Evolutionary conservation across 2,797 vertebrate genomes (phyloP).

Genomic region (Botia kubotai): DNA sequence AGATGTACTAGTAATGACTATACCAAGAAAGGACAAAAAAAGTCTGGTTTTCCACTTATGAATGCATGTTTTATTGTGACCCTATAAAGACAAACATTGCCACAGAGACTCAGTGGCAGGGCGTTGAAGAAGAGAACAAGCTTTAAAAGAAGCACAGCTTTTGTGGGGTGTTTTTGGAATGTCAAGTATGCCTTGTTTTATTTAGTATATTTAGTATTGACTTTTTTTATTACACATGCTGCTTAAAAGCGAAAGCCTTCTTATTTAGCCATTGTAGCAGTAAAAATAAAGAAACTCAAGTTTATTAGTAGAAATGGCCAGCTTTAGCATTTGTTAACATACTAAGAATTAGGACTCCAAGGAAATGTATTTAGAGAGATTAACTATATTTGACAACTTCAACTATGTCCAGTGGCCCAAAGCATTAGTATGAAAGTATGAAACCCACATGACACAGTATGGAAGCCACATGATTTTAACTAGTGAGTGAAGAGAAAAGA

Average conservation of each 20-base stretch:
- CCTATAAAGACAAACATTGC: constrained; percentile 68
- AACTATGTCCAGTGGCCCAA: constrained; percentile 45
- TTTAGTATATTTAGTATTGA: constrained; percentile 2
- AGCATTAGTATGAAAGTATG: not conserved
- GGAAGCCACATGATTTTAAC: constrained; percentile 17
- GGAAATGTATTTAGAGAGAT: constrained; percentile 57
- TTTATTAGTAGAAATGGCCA: not conserved
- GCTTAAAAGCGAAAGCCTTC: constrained; percentile 25
- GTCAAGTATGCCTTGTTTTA: constrained; percentile 33
- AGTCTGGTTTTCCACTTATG: constrained; percentile 64
- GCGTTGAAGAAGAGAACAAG: constrained; percentile 44
- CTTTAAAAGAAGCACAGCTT: constrained; percentile 51
- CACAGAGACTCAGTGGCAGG: constrained; percentile 53
- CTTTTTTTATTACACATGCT: constrained; percentile 14
- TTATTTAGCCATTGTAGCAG: constrained; percentile 34
- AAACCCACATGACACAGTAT: constrained; percentile 6
- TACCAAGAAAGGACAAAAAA: constrained; percentile 36
- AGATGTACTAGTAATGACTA: constrained; percentile 60
- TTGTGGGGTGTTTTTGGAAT: constrained; percentile 50
- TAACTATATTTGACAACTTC: constrained; percentile 49
- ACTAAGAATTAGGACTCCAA: constrained; percentile 43
- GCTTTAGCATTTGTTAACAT: constrained; percentile 36
- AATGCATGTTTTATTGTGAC: constrained; percentile 62
- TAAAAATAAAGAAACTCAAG: constrained; percentile 8
- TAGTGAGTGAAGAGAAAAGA: constrained; percentile 6